These are phyloP conservation scores for Xenopus laevis DNA, from an alignment of 2,113 vertebrate genomes.

Conservation along the genomic window DNA sequence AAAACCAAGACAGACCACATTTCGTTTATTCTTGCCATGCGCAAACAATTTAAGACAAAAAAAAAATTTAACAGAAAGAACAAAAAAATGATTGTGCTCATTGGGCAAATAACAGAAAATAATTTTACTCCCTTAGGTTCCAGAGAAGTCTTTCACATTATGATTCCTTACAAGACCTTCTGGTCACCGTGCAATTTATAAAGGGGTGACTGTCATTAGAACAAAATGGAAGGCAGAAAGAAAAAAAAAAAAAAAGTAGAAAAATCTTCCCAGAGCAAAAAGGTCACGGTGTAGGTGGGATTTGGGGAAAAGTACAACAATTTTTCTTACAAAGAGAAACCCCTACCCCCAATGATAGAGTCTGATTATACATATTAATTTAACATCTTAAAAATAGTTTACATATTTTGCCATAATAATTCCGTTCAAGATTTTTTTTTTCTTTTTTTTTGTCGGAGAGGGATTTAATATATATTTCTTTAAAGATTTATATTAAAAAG, in stretches of 20 bases:
- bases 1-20: conserved; percentile 60
- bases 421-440: conserved; percentile 59
- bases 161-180: not conserved
- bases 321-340: conserved; percentile 82
- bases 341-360: conserved; percentile 73
- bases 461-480: conserved; percentile 55
- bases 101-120: conserved; percentile 64
- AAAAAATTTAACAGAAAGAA: conserved; percentile 53
- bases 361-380: conserved; percentile 61
- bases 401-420: conserved; percentile 58
- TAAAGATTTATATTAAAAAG: conserved; percentile 76
- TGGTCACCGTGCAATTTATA: conserved; percentile 24
- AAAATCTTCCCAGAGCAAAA: conserved; percentile 67
- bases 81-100: conserved; percentile 80
- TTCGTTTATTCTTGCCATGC: conserved; percentile 70
- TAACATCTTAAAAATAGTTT: conserved; percentile 80
- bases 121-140: conserved; percentile 14
- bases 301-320: conserved; percentile 73
- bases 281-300: conserved; percentile 64
- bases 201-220: conserved; percentile 44
- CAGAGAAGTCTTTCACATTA: not conserved
- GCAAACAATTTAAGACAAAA: conserved; percentile 70
- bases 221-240: conserved; percentile 50
- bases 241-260: conserved; percentile 6
- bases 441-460: conserved; percentile 39